Evolutionary conservation across 2,888 invertebrate genomes (phyloP).

Genomic region (Caenorhabditis zanzibari): DNA sequence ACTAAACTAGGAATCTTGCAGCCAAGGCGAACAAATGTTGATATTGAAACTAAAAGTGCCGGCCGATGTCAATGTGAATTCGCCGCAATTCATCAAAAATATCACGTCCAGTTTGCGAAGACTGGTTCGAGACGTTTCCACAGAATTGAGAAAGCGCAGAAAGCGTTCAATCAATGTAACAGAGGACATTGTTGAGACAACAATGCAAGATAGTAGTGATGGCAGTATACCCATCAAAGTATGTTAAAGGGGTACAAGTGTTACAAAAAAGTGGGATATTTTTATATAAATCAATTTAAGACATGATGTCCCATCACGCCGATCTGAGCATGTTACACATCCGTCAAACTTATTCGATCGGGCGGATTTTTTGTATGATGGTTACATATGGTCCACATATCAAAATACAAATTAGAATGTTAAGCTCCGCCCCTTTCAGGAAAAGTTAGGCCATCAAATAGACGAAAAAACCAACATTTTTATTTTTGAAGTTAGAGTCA

Average conservation of each 20-base stretch:
- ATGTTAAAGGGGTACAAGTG: not conserved
- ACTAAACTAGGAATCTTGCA: slow-evolving; percentile 1
- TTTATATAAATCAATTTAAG: too few species aligned
- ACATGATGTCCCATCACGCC: too few species aligned
- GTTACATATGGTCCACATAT: too few species aligned
- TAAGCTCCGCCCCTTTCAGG: too few species aligned
- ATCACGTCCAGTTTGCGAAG: slow-evolving; percentile 47
- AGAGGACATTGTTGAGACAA: not conserved
- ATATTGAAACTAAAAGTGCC: slow-evolving; percentile 60
- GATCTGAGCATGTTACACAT: too few species aligned
- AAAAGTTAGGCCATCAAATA: too few species aligned
- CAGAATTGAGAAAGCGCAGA: slow-evolving; percentile 29
- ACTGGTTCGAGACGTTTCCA: slow-evolving; percentile 41
- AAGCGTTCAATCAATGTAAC: slow-evolving; percentile 21
- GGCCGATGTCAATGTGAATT: slow-evolving; percentile 41
- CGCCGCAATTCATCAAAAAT: slow-evolving; percentile 50
- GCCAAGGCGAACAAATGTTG: slow-evolving; percentile 37
- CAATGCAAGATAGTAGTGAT: not conserved
- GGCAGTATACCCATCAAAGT: slow-evolving; percentile 26
- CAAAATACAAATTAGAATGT: too few species aligned
- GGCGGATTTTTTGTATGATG: too few species aligned
- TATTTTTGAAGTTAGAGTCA: too few species aligned
- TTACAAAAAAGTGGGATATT: not conserved
- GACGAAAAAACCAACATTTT: too few species aligned
- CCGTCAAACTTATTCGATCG: too few species aligned